phyloP scores from a whole-genome alignment of 2,888 invertebrate species.

The Spilarctia lutea region DNA sequence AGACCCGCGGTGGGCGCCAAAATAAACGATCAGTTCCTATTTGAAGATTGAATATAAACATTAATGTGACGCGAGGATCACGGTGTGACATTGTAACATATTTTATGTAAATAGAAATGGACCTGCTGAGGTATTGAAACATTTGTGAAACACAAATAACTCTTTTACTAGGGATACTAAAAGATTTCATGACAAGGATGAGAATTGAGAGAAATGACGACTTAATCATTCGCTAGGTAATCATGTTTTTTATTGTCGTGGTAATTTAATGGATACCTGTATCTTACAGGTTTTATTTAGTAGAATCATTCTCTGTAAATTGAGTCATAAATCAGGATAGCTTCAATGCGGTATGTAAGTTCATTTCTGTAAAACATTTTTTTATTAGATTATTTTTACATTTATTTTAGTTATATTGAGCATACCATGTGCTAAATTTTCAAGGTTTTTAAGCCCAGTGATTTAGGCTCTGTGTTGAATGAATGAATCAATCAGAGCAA shows the following conservation, averaged over 20 bases:
- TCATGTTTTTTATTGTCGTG: not conserved
- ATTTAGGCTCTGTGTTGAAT: not conserved
- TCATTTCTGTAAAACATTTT: too few species aligned
- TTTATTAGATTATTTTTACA: too few species aligned
- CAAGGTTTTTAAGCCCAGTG: not conserved
- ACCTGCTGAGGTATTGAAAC: not conserved
- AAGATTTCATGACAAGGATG: not conserved
- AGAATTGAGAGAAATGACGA: not conserved
- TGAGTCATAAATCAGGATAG: not conserved
- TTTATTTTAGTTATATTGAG: too few species aligned
- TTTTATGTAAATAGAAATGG: not conserved
- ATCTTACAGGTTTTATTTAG: not conserved
- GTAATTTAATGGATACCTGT: not conserved
- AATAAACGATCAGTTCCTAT: constrained; percentile 45
- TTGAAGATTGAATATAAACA: constrained; percentile 20
- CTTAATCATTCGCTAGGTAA: not conserved
- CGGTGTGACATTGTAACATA: not conserved
- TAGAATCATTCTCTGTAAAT: not conserved
- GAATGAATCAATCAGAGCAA: too few species aligned
- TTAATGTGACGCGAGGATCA: constrained; percentile 7
- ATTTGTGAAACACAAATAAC: not conserved
- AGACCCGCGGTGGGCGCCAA: constrained; percentile 50
- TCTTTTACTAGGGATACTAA: not conserved
- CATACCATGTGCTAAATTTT: not conserved
- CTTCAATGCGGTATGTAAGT: not conserved